Conservation (phyloP, 1,140 invertebrate genomes). For the Caenorhabditis elegans region WBcel235 BX284604.4:10156001-10156500, state of each 20-base stretch:
- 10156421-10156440: slow-evolving; percentile 28
- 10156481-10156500: slow-evolving; percentile 46
- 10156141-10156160: no score
- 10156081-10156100: background rate
- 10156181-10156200: background rate
- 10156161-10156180: no score
- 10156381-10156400: background rate
- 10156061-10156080: background rate
- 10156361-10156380: background rate
- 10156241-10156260: background rate
- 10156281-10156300: slow-evolving; percentile 16
- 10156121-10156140: no score
- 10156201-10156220: background rate
- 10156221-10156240: background rate
- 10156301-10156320: slow-evolving; percentile 13
- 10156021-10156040: slow-evolving; percentile 15
- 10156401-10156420: slow-evolving; percentile 4
- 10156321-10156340: slow-evolving; percentile 45
- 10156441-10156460: slow-evolving; percentile 47
- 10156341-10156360: slow-evolving; percentile 42
- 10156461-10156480: slow-evolving; percentile 29
- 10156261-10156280: slow-evolving; percentile 30
- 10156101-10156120: background rate
- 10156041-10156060: slow-evolving; percentile 10
- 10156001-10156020: background rate